A percentile compares a stretch with the other conserved stretches of the same genome.
phyloP scores from a whole-genome alignment of 1,140 invertebrate species.

The Thaumatotibia leucotreta region DNA sequence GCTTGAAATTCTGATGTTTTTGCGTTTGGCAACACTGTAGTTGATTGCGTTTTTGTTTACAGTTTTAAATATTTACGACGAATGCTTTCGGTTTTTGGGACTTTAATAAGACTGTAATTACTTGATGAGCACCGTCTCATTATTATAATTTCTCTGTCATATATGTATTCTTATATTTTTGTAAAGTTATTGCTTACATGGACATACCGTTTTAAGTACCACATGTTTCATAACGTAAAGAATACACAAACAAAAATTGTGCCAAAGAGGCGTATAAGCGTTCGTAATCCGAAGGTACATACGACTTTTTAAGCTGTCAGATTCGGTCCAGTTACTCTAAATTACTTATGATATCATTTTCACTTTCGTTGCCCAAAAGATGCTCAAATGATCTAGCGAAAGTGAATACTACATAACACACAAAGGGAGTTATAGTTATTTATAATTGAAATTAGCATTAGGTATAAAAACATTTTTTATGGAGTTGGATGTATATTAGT shows the following conservation, averaged over 20 bases:
- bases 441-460: neutral
- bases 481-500: no score
- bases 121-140: neutral
- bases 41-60: neutral
- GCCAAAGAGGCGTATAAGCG: neutral
- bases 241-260: neutral
- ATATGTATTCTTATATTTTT: neutral
- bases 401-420: neutral
- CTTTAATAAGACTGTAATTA: neutral
- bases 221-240: neutral
- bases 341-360: slow-evolving; percentile 9
- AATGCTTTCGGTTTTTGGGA: neutral
- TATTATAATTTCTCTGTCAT: neutral
- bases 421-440: neutral
- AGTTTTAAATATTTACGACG: neutral
- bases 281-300: neutral
- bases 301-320: neutral
- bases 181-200: neutral
- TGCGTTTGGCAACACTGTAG: neutral
- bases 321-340: neutral
- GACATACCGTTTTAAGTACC: neutral
- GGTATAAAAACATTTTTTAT: no score
- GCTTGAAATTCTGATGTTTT: neutral
- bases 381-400: neutral
- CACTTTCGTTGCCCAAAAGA: neutral